Conservation (phyloP, 2,888 invertebrate species). For the Eilema caniola region DNA sequence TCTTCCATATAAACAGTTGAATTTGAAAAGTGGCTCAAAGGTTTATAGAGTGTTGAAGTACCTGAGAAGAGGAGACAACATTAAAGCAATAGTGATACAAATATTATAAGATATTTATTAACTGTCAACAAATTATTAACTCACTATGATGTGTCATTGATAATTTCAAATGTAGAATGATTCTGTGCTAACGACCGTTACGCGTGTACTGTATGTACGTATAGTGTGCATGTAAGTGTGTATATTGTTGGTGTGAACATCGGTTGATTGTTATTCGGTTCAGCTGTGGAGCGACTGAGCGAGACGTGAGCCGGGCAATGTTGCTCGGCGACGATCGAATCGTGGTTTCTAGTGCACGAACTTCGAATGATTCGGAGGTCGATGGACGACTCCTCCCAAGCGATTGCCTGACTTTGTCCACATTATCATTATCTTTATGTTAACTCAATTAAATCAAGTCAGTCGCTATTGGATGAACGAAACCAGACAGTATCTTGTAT, state of each 20-base stretch:
- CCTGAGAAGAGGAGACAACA: too few relatives aligned
- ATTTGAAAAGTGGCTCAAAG: too few relatives aligned
- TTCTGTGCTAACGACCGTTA: constrained; percentile 60
- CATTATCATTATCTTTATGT: constrained; percentile 43
- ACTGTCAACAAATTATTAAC: constrained; percentile 2
- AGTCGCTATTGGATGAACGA: not conserved
- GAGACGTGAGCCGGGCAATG: constrained; percentile 63
- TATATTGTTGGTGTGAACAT: constrained; percentile 54
- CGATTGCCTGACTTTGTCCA: constrained; percentile 50
- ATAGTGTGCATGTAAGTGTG: constrained; percentile 34
- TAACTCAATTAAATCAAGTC: constrained; percentile 26
- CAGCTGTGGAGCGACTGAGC: constrained; percentile 50
- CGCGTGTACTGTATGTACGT: constrained; percentile 23
- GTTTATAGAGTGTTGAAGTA: too few relatives aligned
- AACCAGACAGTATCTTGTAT: not conserved
- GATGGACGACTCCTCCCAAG: constrained; percentile 60
- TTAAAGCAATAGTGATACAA: too few relatives aligned
- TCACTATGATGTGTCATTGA: constrained; percentile 28
- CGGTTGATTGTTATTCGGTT: constrained; percentile 71
- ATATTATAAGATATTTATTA: too few relatives aligned
- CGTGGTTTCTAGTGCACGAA: constrained; percentile 58
- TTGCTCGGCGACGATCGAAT: constrained; percentile 49
- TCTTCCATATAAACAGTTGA: too few relatives aligned
- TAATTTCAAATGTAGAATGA: constrained; percentile 52
- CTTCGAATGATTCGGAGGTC: constrained; percentile 64